Base-by-base conservation (phyloP, 2,113 vertebrate genomes). In the Anhinga anhinga region DNA sequence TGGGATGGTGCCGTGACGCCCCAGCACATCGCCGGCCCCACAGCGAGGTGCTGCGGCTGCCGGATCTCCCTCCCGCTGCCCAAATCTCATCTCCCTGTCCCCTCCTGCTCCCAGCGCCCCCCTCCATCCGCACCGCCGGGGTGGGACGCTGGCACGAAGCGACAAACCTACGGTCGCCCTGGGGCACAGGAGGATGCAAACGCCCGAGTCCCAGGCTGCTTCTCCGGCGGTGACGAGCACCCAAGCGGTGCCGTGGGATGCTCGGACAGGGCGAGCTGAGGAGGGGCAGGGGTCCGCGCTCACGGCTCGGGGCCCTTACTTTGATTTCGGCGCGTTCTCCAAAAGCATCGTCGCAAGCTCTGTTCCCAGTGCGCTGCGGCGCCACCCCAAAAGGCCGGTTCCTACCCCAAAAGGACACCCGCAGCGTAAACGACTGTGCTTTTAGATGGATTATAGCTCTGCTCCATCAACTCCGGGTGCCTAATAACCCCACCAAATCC, bases 371-470 rank as follows among this genome's bases (percentile, higher is more conserved):
- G n/a, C 0, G 7, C 55, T 5, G 15, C 62, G 22, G 38, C 0
- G 0, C 23, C 32, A 32, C 14, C 82, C 61, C 19, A 42, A 50
- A 73, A 49, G 36, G 36, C 8, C 42, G 11, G 4, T 55, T 77
- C 62, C 30, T 10, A 44, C 21, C 71, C 69, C 74, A 20, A 66
- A 61, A 21, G 14, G 27, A 5, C 27, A 7, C 25, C 11, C 0
- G 0, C 25, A 3, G 20, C 10, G 2, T 5, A 22, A 61, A 22
- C 3, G 12, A 19, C 2, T 0, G 8, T 0, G 3, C 26, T 42
- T 32, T 9, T 4, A 27, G 29, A 36, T 72, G 17, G 3, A 2
- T 18, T 5, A 2, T 1, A 26, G 23, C 20, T 72, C 67, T 3
- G 5, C 14, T 50, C 63, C 70, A 15, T 13, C 82, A 7, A 23